These are phyloP conservation scores for Blera fallax DNA, from an alignment of 2,888 invertebrate species.

Conservation along the genomic window DNA sequence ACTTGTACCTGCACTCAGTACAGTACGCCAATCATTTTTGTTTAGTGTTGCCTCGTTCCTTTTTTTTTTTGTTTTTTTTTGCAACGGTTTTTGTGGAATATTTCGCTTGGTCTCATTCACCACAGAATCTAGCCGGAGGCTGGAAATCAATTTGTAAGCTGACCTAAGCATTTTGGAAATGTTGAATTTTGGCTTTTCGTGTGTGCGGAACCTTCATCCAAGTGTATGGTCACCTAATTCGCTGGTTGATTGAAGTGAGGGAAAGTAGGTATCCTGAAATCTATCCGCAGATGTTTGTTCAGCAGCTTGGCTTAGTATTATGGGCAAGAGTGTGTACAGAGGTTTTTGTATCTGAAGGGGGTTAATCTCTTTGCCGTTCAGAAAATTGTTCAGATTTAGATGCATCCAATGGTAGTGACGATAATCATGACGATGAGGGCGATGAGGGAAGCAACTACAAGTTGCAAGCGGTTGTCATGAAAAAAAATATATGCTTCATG, in stretches of 20 bases:
- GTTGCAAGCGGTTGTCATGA: conserved; percentile 37
- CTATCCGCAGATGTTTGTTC: conserved; percentile 68
- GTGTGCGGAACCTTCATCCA: conserved; percentile 44
- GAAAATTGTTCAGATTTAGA: conserved; percentile 63
- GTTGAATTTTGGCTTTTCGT: conserved; percentile 57
- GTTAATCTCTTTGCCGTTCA: conserved; percentile 57
- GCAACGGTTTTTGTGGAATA: conserved; percentile 53
- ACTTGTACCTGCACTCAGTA: conserved; percentile 61
- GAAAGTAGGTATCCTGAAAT: conserved; percentile 45
- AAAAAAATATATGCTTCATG: conserved; percentile 39
- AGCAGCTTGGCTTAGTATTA: conserved; percentile 24
- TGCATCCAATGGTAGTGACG: conserved; percentile 40
- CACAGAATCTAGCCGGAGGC: conserved; percentile 56
- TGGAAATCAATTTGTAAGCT: conserved; percentile 72
- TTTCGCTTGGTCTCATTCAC: conserved; percentile 56
- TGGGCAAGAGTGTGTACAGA: neutral
- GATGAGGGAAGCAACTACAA: conserved; percentile 36
- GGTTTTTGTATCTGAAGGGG: conserved; percentile 34
- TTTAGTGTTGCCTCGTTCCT: conserved; percentile 23
- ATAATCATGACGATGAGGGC: conserved; percentile 41
- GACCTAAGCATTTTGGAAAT: conserved; percentile 70
- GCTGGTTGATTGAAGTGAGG: conserved; percentile 57
- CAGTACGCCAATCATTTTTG: conserved; percentile 69
- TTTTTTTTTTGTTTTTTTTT: conserved; percentile 4
- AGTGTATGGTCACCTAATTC: conserved; percentile 70